These are phyloP conservation scores for Lepisosteus oculatus DNA, from an alignment of 2,113 vertebrate genomes.

Conservation along the genomic window DNA sequence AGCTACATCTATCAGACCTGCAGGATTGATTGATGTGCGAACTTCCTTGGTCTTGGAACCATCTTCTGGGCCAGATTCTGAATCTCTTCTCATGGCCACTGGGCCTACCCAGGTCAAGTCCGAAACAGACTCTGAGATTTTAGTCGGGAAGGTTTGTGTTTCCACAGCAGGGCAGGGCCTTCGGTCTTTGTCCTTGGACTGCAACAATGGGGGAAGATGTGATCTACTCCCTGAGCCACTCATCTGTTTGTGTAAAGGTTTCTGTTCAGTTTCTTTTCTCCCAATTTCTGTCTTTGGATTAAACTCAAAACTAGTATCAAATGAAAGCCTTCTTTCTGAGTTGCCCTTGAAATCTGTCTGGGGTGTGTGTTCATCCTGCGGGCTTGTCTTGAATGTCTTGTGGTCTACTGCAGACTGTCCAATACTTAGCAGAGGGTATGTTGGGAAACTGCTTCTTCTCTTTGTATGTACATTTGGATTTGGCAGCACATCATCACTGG, in stretches of 20 bases:
- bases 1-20: constrained; percentile 8
- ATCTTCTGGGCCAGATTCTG: constrained; percentile 2
- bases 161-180: not conserved
- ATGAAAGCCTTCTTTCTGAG: constrained; percentile 42
- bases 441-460: constrained; percentile 62
- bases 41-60: not conserved
- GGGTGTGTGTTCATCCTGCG: constrained; percentile 16
- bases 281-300: constrained; percentile 6
- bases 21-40: constrained; percentile 2
- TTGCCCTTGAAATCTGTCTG: constrained; percentile 38
- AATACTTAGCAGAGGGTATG: constrained; percentile 49
- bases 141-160: not conserved
- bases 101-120: constrained; percentile 5
- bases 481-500: constrained; percentile 32
- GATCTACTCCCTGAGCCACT: constrained; percentile 28
- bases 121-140: constrained; percentile 17
- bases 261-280: constrained; percentile 23
- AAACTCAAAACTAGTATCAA: constrained; percentile 36
- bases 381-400: constrained; percentile 31
- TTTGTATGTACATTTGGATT: constrained; percentile 48
- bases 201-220: constrained; percentile 23
- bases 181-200: constrained; percentile 38
- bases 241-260: constrained; percentile 13
- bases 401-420: constrained; percentile 36
- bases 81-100: constrained; percentile 5